Base-by-base conservation (phyloP, 2,113 vertebrate species). In the Murina feae region DNA sequence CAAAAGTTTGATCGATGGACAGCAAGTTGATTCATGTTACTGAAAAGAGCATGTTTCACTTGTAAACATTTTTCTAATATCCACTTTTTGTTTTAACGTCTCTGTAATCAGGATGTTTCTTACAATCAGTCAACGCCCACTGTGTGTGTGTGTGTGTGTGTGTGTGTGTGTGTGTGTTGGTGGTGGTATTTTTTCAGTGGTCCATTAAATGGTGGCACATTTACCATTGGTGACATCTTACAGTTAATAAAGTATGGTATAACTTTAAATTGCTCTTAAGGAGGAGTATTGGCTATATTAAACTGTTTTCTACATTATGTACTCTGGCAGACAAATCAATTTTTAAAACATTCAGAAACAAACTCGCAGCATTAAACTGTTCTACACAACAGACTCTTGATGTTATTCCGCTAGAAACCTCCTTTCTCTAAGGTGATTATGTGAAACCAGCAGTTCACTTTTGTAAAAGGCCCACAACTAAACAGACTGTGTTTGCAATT, bases 281-380 rank as follows among this genome's bases (percentile, higher is more conserved):
- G 49, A 76, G 39, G 53, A 86, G 9, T 80, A 63, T 91, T 94
- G 84, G n/a, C 23, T 90, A 1, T 91, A 42, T 94, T 95, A 93
- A 14, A 32, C 55, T 86, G 30, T 93, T 82, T 30, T 79, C 93
- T 85, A 79, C 0, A 30, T 89, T 72, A 68, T 53, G 9, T 95
- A 42, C 92, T 82, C 39, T 94, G 72, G 28, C 42, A 96, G 76
- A 63, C 66, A 92, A 66, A 82, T 63, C 47, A 39, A 1, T 93
- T 95, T 86, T 87, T 4, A 35, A 69, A 96, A 78, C n/a, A 78
- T 87, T 66, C 42, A 86, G 76, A 93, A 96, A 63, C 28, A 94
- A 47, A 76, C 51, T 76, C 4, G 81, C 6, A 88, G 28, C 53
- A 83, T 93, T 92, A 65, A 92, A 85, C 37, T 90, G 51, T 44